Conservation (phyloP, 2,797 vertebrate species). For the Mallotus villosus region DNA sequence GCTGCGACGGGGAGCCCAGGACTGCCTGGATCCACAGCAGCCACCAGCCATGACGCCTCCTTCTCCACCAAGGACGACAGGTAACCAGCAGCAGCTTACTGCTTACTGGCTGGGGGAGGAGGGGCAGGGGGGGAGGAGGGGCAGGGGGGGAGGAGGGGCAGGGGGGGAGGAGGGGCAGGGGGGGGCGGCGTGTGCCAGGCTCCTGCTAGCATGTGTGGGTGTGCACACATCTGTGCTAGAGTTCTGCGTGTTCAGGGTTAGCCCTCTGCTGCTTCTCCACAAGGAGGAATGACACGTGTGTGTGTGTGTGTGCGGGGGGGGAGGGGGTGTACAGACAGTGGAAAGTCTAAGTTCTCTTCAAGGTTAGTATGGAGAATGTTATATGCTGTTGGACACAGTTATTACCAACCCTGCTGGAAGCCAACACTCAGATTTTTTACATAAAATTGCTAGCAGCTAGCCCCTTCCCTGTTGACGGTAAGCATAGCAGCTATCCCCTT, state of each 20-base stretch:
- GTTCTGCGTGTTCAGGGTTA: background rate
- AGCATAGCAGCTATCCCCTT: no score
- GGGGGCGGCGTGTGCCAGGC: background rate
- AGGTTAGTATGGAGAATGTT: background rate
- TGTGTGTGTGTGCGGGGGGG: slow-evolving; percentile 35
- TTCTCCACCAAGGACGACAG: slow-evolving; percentile 67
- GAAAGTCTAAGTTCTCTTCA: background rate
- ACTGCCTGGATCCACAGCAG: slow-evolving; percentile 74
- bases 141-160: background rate
- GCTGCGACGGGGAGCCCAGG: slow-evolving; percentile 79
- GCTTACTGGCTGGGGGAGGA: slow-evolving; percentile 3
- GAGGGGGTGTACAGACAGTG: slow-evolving; percentile 55
- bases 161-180: background rate
- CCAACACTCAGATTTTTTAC: slow-evolving; percentile 49
- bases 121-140: background rate
- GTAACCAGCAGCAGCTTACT: slow-evolving; percentile 56
- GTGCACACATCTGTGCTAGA: background rate
- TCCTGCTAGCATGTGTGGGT: background rate
- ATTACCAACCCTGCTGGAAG: slow-evolving; percentile 44
- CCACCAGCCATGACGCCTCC: slow-evolving; percentile 73
- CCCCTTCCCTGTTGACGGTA: no score
- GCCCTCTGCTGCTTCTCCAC: no score
- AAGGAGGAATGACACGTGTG: background rate
- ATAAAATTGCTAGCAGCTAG: slow-evolving; percentile 10
- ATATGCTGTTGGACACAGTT: slow-evolving; percentile 48